Base-by-base conservation (phyloP, 1,140 invertebrate species). In the Papilio xuthus region DNA sequence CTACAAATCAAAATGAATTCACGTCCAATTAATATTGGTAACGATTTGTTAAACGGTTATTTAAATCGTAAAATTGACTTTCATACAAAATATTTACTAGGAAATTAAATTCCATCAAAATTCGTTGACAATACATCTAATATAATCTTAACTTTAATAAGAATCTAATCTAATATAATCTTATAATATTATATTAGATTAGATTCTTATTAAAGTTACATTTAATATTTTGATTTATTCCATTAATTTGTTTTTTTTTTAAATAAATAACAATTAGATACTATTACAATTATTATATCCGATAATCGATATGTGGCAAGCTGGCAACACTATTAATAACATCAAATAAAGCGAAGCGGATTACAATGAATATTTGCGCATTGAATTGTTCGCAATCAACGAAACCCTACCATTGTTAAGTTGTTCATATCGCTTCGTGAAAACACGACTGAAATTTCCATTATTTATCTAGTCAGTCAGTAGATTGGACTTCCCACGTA, bases 11-110 rank as follows among this genome's bases (percentile, higher is more conserved):
- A n/a, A 23, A 67, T 23, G 26, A 67, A 26, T 15, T 67, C 12
- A 28, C 28, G 60, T 67, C 60, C 60, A 67, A 67, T 67, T 67
- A 67, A 67, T 67, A 67, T 67, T 32, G 60, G 23, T 9, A 67
- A 28, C 26, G 60, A 18, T 67, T 67, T 67, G 60, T 26, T 63
- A 63, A 63, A 63, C 15, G 60, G 60, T 26, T 28, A 32, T 6
- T 13, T 6, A 67, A 67, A 28, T 12, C 26, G 32, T 18, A 4
- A 67, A 67, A 67, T 67, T 67, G 13, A 32, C 2, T 67, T 67
- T 28, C 4, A 13, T 28, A 4, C 4, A 67, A 67, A 23, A 23
- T 60, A 67, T 4, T 67, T 26, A 28, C 2, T 18, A 37, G 7
- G 32, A 37, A 37, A 7, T 37, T 1, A 37, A 37, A 0, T 37